Conservation (phyloP, 2,888 invertebrate species). For the Drosophila nr. fundita region DNA sequence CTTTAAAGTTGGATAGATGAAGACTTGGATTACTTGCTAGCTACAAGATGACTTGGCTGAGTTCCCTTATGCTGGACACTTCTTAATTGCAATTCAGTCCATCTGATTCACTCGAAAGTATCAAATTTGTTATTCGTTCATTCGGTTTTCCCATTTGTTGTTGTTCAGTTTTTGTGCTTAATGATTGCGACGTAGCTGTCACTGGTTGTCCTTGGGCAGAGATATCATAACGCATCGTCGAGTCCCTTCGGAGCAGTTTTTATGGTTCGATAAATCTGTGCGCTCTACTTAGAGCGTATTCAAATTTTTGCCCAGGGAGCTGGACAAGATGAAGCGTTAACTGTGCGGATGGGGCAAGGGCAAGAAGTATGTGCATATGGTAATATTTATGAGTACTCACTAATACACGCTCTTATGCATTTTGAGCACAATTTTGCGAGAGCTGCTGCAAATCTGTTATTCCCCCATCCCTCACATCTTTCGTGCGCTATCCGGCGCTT, state of each 20-base stretch:
- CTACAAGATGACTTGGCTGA: not conserved
- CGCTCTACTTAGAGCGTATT: conserved; percentile 67
- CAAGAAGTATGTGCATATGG: conserved; percentile 55
- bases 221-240: conserved; percentile 45
- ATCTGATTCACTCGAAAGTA: conserved; percentile 24
- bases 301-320: conserved; percentile 50
- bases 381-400: conserved; percentile 69
- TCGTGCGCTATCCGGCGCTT: conserved; percentile 17
- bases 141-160: conserved; percentile 1
- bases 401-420: conserved; percentile 68
- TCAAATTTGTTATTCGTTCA: conserved; percentile 8
- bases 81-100: not conserved
- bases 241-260: conserved; percentile 34
- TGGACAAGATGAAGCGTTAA: conserved; percentile 19
- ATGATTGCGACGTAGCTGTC: conserved; percentile 10
- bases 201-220: conserved; percentile 5
- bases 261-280: conserved; percentile 65
- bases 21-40: not conserved
- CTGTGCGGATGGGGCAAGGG: conserved; percentile 2
- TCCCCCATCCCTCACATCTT: not conserved
- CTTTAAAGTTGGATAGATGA: not conserved
- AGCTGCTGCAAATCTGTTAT: conserved; percentile 23
- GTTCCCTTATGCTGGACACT: conserved; percentile 1
- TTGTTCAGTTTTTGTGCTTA: not conserved
- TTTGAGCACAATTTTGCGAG: conserved; percentile 63